phyloP scores from a whole-genome alignment of 2,888 invertebrate species.

The Eledona agricola region DNA sequence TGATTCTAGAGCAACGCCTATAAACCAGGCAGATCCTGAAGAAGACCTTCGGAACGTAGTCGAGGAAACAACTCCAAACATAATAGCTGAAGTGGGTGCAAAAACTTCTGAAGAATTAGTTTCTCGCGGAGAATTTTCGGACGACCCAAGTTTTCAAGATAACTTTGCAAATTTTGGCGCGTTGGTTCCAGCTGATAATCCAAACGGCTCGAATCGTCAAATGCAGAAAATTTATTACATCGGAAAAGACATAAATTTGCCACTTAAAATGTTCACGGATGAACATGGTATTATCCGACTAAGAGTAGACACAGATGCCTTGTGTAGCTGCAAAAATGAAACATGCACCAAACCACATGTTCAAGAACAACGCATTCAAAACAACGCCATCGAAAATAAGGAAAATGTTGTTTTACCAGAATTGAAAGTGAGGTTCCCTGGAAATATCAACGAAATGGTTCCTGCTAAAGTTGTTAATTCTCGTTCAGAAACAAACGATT shows the following conservation, averaged over 20 bases:
- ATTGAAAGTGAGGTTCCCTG: slow-evolving; percentile 10
- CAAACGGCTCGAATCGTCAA: slow-evolving; percentile 1
- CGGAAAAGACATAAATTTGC: slow-evolving; percentile 59
- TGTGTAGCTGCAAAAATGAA: slow-evolving; percentile 55
- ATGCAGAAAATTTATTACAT: slow-evolving; percentile 52
- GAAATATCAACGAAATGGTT: slow-evolving; percentile 6
- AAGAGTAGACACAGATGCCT: slow-evolving; percentile 57
- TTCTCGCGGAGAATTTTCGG: slow-evolving; percentile 6
- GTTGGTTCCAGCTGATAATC: slow-evolving; percentile 15
- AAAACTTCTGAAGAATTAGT: too few relatives aligned
- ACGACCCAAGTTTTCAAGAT: background rate
- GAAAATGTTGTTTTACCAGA: slow-evolving; percentile 2
- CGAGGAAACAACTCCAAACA: too few relatives aligned
- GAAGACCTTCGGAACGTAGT: too few relatives aligned
- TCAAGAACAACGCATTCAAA: slow-evolving; percentile 1
- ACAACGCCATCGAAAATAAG: background rate
- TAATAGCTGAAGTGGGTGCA: background rate
- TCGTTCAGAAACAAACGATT: slow-evolving; percentile 5
- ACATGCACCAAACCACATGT: slow-evolving; percentile 45
- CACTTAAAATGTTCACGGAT: slow-evolving; percentile 54
- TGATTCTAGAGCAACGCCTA: too few relatives aligned
- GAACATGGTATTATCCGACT: slow-evolving; percentile 56
- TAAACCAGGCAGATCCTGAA: too few relatives aligned
- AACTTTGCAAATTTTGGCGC: slow-evolving; percentile 20
- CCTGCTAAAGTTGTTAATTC: slow-evolving; percentile 11